phyloP scores from a whole-genome alignment of 1,140 invertebrate genomes.

The Philopotamus ludificatus region DNA sequence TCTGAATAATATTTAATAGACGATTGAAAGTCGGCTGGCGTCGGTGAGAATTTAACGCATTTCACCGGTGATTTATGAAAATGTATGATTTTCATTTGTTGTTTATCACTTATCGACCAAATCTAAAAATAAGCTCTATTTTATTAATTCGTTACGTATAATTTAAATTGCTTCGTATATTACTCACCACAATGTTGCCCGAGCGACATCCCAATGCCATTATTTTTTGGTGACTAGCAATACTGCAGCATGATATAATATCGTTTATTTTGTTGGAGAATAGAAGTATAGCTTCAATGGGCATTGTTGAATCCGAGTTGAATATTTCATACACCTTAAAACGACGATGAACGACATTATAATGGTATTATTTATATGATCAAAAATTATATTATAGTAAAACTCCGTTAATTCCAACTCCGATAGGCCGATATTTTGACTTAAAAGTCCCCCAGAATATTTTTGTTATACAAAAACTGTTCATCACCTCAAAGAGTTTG shows the following conservation, averaged over 20 bases:
- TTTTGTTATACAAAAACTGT: no score
- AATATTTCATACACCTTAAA: slow-evolving; percentile 23
- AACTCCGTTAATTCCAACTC: no score
- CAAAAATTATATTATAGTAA: no score
- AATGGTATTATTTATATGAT: neutral
- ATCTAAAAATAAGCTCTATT: slow-evolving; percentile 23
- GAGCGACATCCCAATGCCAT: slow-evolving; percentile 29
- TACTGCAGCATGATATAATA: slow-evolving; percentile 28
- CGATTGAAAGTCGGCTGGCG: neutral
- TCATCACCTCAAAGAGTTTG: no score
- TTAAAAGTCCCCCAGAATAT: no score
- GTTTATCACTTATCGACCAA: slow-evolving; percentile 20
- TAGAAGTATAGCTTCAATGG: neutral
- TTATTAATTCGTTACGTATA: no score
- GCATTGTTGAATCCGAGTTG: neutral
- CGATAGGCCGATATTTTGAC: no score
- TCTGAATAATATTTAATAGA: no score
- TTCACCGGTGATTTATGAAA: slow-evolving; percentile 24
- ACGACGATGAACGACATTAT: neutral
- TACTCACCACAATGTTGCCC: slow-evolving; percentile 33
- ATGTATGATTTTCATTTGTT: slow-evolving; percentile 2
- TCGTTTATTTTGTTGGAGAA: slow-evolving; percentile 17
- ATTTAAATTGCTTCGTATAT: no score
- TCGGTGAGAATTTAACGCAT: slow-evolving; percentile 35
- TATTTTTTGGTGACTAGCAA: slow-evolving; percentile 28